phyloP scores from a whole-genome alignment of 2,888 invertebrate species.

The Onthophagus sagittarius region DNA sequence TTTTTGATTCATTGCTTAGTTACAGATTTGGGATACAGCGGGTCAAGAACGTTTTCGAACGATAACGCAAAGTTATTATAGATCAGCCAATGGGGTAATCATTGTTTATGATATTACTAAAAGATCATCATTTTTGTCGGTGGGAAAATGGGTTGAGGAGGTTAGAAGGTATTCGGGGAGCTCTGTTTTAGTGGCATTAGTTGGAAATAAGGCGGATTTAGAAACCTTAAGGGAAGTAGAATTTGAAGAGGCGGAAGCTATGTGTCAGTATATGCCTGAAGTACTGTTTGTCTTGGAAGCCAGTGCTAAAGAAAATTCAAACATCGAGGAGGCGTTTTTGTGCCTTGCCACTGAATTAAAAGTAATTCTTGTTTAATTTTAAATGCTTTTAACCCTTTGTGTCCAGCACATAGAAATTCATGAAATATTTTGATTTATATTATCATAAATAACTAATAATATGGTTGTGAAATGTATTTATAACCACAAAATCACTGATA shows the following conservation, averaged over 20 bases:
- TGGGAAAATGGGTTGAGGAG: slow-evolving; percentile 95
- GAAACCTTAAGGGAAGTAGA: slow-evolving; percentile 79
- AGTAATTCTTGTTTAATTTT: slow-evolving; percentile 50
- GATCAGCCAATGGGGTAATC: slow-evolving; percentile 95
- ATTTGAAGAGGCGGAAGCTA: slow-evolving; percentile 79
- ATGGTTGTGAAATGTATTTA: too few relatives aligned
- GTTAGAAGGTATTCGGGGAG: slow-evolving; percentile 90
- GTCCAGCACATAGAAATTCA: too few relatives aligned
- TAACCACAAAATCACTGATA: too few relatives aligned
- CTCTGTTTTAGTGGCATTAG: slow-evolving; percentile 83
- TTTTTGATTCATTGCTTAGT: slow-evolving; percentile 49
- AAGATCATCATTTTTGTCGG: slow-evolving; percentile 82
- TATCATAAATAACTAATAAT: too few relatives aligned
- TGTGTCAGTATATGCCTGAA: slow-evolving; percentile 83
- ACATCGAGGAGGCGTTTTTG: slow-evolving; percentile 85
- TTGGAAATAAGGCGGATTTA: slow-evolving; percentile 90
- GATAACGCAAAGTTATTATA: slow-evolving; percentile 95
- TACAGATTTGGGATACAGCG: slow-evolving; percentile 97
- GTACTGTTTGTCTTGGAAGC: slow-evolving; percentile 84
- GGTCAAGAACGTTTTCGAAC: slow-evolving; percentile 95
- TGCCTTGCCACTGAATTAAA: slow-evolving; percentile 84
- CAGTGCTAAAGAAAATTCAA: slow-evolving; percentile 87
- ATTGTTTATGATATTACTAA: slow-evolving; percentile 97
- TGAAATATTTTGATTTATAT: too few relatives aligned
- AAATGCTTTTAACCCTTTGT: too few relatives aligned